Base-by-base conservation (phyloP, 1,140 invertebrate genomes). In the Trichomalopsis sarcophagae region DNA sequence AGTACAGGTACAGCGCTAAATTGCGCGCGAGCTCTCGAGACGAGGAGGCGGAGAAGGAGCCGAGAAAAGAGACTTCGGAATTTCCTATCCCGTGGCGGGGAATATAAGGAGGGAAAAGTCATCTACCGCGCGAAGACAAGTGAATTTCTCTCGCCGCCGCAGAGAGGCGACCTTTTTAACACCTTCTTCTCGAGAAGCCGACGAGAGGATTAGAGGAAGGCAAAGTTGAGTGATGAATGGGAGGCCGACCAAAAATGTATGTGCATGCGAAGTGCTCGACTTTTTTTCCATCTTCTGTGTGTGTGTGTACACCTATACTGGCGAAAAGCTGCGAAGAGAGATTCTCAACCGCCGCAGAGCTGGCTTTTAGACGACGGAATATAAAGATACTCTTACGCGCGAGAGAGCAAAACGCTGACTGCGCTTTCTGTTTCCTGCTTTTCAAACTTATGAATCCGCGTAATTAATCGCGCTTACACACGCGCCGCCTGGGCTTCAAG, bases 171-270 rank as follows among this genome's bases (percentile, higher is more conserved):
- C 4, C 62, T 74, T 82, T 82, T 82, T 75, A 81, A 62, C 71
- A 40, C 23, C 1, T 82, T 44, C 40, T 40, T 62, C 55, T 62
- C 10, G 27, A 71, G 27, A 33, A 71, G 68, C 27, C 68, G 23
- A 33, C 30, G 23, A 33, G 68, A 30, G 68, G 68, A 71, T 33
- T 73, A 55, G 13, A 30, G 36, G 11, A 73, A 13, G 11, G 81
- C 47, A 17, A 55, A 82, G 73, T 76, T 83, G 50, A 77, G 73
- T 76, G 74, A 83, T 77, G 73, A 77, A 74, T 69, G 30, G 74
- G 21, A 68, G 17, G 30, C 14, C 4, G 7, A 66, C 10, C n/a
- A 30, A 76, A 77, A 77, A 13, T 82, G 21, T 55, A 75, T 47
- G 33, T 47, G 50, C 71, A 77, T 76, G 62, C 40, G 47, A 82